Evolutionary conservation across 2,888 invertebrate species (phyloP), one percentile per base, ranked within the genome.

Genomic region (Oxyscelio sp.): DNA sequence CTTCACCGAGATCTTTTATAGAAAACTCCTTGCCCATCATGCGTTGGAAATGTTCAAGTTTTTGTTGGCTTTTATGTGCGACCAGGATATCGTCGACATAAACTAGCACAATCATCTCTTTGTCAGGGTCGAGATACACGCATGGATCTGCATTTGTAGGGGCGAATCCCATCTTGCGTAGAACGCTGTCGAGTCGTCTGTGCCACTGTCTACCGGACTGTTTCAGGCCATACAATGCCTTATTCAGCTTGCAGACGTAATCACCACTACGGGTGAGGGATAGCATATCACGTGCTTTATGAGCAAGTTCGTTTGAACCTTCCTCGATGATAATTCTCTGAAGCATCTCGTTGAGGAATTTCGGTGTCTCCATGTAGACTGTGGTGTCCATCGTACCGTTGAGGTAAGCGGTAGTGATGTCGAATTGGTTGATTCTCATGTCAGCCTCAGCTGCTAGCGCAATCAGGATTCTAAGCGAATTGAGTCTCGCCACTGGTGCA

Each of bases 401-500:
- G n/a, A n/a, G n/a, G n/a, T n/a, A n/a, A n/a, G n/a, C n/a, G n/a
- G n/a, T n/a, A n/a, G n/a, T n/a, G n/a, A 88, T 66, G 27, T 88
- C 85, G 11, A 87, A 68, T 19, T 90, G 88, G 13, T 63, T n/a
- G 1, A 88, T 65, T 9, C 65, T 43, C 79, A 88, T 59, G 5
- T 38, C 70, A 8, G 34, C 17, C 21, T 73, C 50, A 15, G 78
- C 86, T 6, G 86, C 85, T 15, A 87, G 21, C 0, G 81, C 61
- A 8, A 82, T 52, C 8, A 87, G 5, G 11, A 84, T 43, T 8
- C 78, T 54, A 15, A 77, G 11, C 9, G 34, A 34, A 11, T 34
- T n/a, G 2, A 40, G 40, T 40, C 34, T 66, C 4, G 34, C 34
- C 34, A 34, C 34, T 4, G 34, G 34, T 8, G 34, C 34, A 34